These are phyloP conservation scores for Phortica variegata DNA, from an alignment of 1,140 invertebrate species.

Conservation along the genomic window DNA sequence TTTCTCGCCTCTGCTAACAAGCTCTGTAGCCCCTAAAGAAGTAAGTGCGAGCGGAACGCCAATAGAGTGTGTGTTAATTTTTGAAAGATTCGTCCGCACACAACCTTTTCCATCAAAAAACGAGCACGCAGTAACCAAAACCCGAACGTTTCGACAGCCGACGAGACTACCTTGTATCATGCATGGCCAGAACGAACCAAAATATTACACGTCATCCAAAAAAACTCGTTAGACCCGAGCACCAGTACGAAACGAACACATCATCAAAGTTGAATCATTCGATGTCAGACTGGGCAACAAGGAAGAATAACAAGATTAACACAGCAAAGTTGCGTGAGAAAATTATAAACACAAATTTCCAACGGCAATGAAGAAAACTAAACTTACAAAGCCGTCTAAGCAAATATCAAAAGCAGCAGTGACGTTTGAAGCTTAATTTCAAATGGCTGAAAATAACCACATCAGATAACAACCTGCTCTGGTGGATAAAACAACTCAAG, in stretches of 20 bases:
- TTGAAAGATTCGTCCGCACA: too few relatives aligned
- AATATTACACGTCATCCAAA: too few relatives aligned
- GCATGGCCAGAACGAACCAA: too few relatives aligned
- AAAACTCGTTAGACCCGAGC: too few relatives aligned
- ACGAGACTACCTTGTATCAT: too few relatives aligned
- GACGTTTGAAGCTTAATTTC: constrained; percentile 16
- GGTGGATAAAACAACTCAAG: constrained; percentile 13
- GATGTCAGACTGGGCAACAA: too few relatives aligned
- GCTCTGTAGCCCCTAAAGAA: neutral
- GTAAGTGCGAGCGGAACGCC: too few relatives aligned
- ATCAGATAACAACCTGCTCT: constrained; percentile 37
- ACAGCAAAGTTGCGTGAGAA: constrained; percentile 40
- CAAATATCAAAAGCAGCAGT: constrained; percentile 26
- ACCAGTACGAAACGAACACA: neutral
- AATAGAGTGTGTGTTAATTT: too few relatives aligned
- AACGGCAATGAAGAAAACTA: constrained; percentile 41
- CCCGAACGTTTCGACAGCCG: too few relatives aligned
- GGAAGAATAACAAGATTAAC: constrained; percentile 32
- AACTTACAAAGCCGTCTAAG: constrained; percentile 26
- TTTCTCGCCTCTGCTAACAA: constrained; percentile 66
- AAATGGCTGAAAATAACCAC: constrained; percentile 20
- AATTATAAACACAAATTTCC: constrained; percentile 18
- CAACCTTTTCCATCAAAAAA: too few relatives aligned
- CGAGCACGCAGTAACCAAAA: neutral
- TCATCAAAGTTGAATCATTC: too few relatives aligned